Base-by-base conservation (phyloP, 2,888 invertebrate species). In the Caenorhabditis macrosperma region DNA sequence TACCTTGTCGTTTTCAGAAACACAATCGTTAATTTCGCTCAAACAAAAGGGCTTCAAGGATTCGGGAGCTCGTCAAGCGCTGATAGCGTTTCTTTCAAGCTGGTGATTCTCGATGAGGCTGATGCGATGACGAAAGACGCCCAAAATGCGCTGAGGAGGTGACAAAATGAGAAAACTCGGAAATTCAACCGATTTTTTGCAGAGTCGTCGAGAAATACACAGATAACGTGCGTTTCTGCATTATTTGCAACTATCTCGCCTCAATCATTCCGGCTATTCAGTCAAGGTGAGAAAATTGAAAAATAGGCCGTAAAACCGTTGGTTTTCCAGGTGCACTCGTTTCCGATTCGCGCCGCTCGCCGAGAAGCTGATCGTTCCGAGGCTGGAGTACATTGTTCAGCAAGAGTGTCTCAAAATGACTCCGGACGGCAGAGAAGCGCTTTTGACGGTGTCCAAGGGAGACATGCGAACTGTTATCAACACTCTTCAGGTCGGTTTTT, bases 41-140 rank as follows among this genome's bases (percentile, higher is more conserved):
- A 82, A 84, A 98, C 97, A 2, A 94, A 95, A 90, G 96, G 78
- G 7, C 96, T 5, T 95, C 97, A 88, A 55, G 48, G 76, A 26
- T 80, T 74, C 55, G 50, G 78, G 30, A 57, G 63, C 20, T 24
- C 67, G 1, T 52, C 77, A 10, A 52, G 12, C 26, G 15, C 44
- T 2, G 61, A 44, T 15, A 38, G 54, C 7, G 68, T 55, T 12
- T 54, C 63, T 7, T 72, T 95, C 85, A 99, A 99, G 91, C 92
- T 99, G 44, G 95, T 99, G 48, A 97, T 99, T 85, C 92, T 99
- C 24, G 98, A 99, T 93, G 98, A 99, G 93, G 98, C 98, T 0
- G 98, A 99, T 93, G 96, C 97, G 0, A 99, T 99, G 98, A 99
- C 98, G 0, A 95, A 95, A 91, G 99, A 99, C 93, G 99, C 99